Base-by-base conservation (phyloP, 1,140 invertebrate species). In the Odontomachus brunneus region DNA sequence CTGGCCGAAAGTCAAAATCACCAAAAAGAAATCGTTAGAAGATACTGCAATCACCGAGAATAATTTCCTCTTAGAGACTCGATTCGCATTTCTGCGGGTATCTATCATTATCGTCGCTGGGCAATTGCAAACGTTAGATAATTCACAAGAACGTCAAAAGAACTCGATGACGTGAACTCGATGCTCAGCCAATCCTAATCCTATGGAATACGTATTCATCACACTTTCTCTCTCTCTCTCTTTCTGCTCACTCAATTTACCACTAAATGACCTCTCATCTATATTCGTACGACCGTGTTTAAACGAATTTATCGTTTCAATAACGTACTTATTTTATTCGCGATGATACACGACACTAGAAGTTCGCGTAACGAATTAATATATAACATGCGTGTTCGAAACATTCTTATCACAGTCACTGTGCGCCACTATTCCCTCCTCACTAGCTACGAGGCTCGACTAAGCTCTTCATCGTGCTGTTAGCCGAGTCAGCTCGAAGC, bases 401-500 rank as follows among this genome's bases (percentile, higher is more conserved):
- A 71, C 38, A 3, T 29, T 15, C 29, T n/a, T 22, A 60, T 49
- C 51, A 57, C 24, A 24, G 22, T 24, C 29, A 38, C 33, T 55
- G 29, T 49, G n/a, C 62, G n/a, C 1, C 48, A 33, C 22, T 38
- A 29, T 3, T 19, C 33, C 15, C 0, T 3, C 19, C 9, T 29
- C 38, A 12, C 1, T 0, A 1, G 17, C 1, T 22, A 14, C 33
- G 22, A 22, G 38, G n/a, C 24, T 51, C 33, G 14, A 22, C 29
- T 22, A 38, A 86, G 63, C 83, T 90, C 74, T 84, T 88, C 81
- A 57, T 33, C 66, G n/a, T 60, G 12, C 80, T 92, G 49, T 3
- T 17, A 72, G n/a, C 84, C 87, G 84, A 78, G 3, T 88, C 71
- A 15, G 9, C 14, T 38, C 65, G 86, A 88, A 87, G 84, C 88